A percentile compares a stretch with the other conserved stretches of the same genome.
Evolutionary conservation across 2,797 vertebrate species (phyloP).

Genomic region (Etheostoma nigrum): DNA sequence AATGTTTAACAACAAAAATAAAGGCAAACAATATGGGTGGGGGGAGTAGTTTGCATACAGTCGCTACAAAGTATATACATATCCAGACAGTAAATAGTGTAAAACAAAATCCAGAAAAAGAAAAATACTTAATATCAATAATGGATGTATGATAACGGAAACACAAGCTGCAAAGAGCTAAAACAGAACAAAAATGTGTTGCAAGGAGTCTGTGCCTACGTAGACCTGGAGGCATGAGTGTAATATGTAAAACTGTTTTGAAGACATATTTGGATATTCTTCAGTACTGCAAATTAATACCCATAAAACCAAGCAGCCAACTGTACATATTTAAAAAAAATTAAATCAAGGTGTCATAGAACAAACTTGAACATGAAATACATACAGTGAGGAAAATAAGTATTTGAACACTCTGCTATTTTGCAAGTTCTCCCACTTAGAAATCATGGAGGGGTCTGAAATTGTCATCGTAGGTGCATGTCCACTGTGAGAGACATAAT

Average conservation of each 20-base stretch:
- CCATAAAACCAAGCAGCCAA: conserved; percentile 9
- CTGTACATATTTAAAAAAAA: conserved; percentile 44
- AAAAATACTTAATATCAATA: conserved; percentile 49
- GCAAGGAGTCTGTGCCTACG: conserved; percentile 26
- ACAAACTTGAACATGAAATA: conserved; percentile 47
- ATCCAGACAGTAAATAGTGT: conserved; percentile 50
- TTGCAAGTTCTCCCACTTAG: no score
- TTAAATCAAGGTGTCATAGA: conserved; percentile 41
- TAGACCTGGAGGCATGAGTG: conserved; percentile 30
- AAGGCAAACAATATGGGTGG: conserved; percentile 6
- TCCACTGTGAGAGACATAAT: no score
- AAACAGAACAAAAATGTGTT: conserved; percentile 28
- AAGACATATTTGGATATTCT: conserved; percentile 43
- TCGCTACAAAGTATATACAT: conserved; percentile 57
- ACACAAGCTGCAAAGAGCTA: conserved; percentile 21
- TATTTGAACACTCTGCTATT: no score
- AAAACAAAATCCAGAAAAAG: conserved; percentile 36
- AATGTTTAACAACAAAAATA: conserved; percentile 38
- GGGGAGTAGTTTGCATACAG: conserved; percentile 33
- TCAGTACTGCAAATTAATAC: conserved; percentile 36
- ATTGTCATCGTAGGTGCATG: no score
- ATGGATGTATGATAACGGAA: conserved; percentile 38
- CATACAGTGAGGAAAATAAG: conserved; percentile 15
- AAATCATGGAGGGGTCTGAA: no score
- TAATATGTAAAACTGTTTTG: conserved; percentile 40